Percentiles rank a stretch among this genome's conserved stretches.
These are phyloP conservation scores for Steinernema carpocapsae DNA, from an alignment of 2,888 invertebrate genomes.

Conservation along the genomic window DNA sequence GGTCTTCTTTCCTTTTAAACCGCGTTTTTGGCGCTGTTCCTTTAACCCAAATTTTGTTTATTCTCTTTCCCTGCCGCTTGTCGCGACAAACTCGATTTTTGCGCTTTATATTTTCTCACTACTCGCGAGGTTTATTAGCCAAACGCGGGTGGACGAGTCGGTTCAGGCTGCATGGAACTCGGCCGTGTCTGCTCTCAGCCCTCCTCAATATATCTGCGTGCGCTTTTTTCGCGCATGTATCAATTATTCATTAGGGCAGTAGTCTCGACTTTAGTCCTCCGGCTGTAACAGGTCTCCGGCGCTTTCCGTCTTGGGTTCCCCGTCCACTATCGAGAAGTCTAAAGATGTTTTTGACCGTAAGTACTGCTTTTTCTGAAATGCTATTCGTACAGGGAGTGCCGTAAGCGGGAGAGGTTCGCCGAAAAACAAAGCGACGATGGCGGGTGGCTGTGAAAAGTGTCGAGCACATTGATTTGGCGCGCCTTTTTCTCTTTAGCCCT, in stretches of 20 bases:
- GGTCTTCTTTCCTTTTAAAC: not conserved
- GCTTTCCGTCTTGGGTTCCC: too few relatives aligned
- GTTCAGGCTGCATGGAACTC: not conserved
- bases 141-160: not conserved
- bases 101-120: slow-evolving; percentile 5
- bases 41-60: not conserved
- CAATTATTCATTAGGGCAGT: slow-evolving; percentile 13
- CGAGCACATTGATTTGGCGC: slow-evolving; percentile 24
- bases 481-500: slow-evolving; percentile 18
- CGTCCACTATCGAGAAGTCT: too few relatives aligned
- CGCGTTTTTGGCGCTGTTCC: not conserved
- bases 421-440: not conserved
- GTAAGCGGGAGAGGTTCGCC: not conserved
- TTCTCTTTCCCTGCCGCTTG: not conserved
- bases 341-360: too few relatives aligned
- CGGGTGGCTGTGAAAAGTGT: not conserved
- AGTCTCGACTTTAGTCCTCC: too few relatives aligned
- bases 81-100: slow-evolving; percentile 8
- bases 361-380: too few relatives aligned
- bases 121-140: not conserved
- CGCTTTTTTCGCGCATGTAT: not conserved
- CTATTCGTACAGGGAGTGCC: not conserved
- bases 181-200: not conserved
- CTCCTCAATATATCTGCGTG: not conserved
- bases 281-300: too few relatives aligned